Evolutionary conservation across 1,140 invertebrate species (phyloP).

Genomic region (Brachionus calyciflorus): DNA sequence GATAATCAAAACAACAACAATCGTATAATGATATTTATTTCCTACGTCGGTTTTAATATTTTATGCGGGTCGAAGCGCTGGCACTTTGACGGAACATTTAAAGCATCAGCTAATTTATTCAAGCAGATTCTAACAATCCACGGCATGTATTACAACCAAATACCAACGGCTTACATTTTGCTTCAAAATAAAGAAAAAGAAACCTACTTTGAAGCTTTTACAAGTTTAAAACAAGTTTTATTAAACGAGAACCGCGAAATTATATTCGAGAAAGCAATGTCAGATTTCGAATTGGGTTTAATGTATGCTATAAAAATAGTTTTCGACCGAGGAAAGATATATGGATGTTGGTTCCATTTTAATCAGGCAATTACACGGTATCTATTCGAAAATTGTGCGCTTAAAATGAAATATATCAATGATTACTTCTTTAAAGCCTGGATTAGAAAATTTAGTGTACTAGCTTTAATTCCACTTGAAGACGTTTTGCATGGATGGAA

Average conservation of each 20-base stretch:
- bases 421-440: neutral
- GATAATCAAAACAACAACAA: neutral
- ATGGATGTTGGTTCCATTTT: neutral
- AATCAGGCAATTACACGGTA: neutral
- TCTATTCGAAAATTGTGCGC: neutral
- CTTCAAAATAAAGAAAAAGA: neutral
- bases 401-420: neutral
- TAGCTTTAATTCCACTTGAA: neutral
- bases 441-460: neutral
- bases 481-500: neutral
- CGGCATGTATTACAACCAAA: neutral
- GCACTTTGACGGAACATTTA: neutral
- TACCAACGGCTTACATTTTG: neutral
- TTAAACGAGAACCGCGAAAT: neutral
- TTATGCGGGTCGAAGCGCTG: neutral
- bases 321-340: neutral
- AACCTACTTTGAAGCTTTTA: neutral
- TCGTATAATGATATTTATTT: neutral
- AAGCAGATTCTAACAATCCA: neutral
- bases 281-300: neutral
- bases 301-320: neutral
- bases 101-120: neutral
- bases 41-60: neutral
- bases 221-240: neutral
- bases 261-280: neutral